Conservation (phyloP, 2,797 vertebrate species). For the Myiothlypis coronata region DNA sequence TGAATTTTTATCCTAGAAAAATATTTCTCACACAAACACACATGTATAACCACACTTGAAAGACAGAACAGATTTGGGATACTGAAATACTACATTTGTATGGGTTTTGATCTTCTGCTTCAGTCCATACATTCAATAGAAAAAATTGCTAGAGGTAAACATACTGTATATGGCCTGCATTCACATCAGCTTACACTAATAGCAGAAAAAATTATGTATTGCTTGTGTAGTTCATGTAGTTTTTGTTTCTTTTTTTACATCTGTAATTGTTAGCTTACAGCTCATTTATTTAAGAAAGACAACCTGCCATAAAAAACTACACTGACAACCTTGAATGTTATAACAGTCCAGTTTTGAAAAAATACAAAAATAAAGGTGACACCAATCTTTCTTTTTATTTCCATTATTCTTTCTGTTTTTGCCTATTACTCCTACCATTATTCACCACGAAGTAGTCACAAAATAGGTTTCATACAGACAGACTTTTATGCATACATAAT, state of each 20-base stretch:
- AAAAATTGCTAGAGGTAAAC: neutral
- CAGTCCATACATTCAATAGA: neutral
- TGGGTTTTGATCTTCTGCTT: neutral
- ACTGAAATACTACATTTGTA: neutral
- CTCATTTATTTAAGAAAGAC: neutral
- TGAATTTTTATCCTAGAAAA: neutral
- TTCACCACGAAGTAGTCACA: neutral
- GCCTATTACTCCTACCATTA: neutral
- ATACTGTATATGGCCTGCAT: neutral
- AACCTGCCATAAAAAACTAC: neutral
- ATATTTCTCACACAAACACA: neutral
- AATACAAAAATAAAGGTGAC: neutral
- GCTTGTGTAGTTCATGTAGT: neutral
- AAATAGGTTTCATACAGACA: neutral
- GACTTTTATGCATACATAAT: slow-evolving; percentile 9
- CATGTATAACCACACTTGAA: neutral
- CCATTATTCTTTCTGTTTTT: neutral
- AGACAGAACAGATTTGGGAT: neutral
- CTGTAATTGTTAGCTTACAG: neutral
- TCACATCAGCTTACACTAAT: neutral
- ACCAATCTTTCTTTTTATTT: neutral
- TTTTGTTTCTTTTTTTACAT: neutral
- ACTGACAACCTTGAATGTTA: neutral
- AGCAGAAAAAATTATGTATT: neutral
- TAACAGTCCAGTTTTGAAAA: neutral